A percentile compares a stretch with the other conserved stretches of the same genome.
These are phyloP conservation scores for Macrosoma leucophasiata DNA, from an alignment of 2,888 invertebrate genomes.

Conservation along the genomic window DNA sequence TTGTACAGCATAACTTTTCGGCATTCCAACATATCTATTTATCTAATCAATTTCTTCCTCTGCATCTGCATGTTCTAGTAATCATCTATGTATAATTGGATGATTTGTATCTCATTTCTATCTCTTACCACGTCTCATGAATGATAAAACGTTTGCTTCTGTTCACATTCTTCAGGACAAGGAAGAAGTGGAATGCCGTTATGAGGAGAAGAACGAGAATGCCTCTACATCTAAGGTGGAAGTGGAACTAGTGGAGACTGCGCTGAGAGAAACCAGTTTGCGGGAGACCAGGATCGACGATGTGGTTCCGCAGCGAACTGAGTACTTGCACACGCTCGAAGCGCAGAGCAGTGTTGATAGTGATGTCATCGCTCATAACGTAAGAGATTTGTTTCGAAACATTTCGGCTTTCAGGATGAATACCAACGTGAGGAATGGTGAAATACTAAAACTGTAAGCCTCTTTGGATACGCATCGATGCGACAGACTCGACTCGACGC, in stretches of 20 bases:
- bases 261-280: conserved; percentile 42
- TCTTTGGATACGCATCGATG: too few relatives aligned
- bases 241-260: conserved; percentile 50
- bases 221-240: conserved; percentile 45
- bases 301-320: conserved; percentile 64
- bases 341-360: conserved; percentile 75
- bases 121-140: neutral
- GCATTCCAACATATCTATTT: too few relatives aligned
- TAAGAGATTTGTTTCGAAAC: conserved; percentile 39
- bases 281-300: conserved; percentile 76
- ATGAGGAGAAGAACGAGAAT: conserved; percentile 70
- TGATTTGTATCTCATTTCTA: neutral
- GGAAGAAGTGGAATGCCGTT: conserved; percentile 67
- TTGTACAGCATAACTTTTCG: too few relatives aligned
- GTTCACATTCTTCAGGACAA: conserved; percentile 52
- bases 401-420: too few relatives aligned
- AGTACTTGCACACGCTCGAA: conserved; percentile 64
- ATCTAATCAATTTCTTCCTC: too few relatives aligned
- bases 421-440: too few relatives aligned
- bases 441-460: too few relatives aligned
- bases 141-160: too few relatives aligned
- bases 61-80: too few relatives aligned
- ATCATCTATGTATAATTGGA: too few relatives aligned
- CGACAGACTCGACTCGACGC: too few relatives aligned
- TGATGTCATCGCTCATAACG: conserved; percentile 81